A percentile compares a stretch with the other conserved stretches of the same genome.
Evolutionary conservation across 1,140 invertebrate species (phyloP).

Genomic region (Nomia melanderi): DNA sequence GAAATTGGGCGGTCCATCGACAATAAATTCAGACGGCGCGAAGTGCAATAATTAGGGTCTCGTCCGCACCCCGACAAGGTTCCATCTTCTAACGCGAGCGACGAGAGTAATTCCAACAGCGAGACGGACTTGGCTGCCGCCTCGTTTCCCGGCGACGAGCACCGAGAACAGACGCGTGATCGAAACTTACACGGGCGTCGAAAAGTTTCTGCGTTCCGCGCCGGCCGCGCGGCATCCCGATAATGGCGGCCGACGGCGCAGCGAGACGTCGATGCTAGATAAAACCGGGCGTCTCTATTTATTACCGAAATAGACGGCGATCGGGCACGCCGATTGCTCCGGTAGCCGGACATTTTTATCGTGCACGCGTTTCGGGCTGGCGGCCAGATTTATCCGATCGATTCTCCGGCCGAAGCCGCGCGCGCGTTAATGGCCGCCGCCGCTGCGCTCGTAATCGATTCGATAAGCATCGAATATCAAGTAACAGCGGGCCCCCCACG

Average conservation of each 20-base stretch:
- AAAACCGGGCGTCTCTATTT: not conserved
- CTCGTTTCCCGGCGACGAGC: too few species aligned
- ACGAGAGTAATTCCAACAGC: constrained; percentile 33
- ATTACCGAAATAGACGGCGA: not conserved
- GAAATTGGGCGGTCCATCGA: too few species aligned
- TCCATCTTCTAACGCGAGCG: too few species aligned
- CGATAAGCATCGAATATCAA: not conserved
- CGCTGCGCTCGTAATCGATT: constrained; percentile 10
- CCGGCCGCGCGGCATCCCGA: not conserved
- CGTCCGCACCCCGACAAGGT: too few species aligned
- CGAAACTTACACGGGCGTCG: constrained; percentile 7
- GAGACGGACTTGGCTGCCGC: too few species aligned
- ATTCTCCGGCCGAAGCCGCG: constrained; percentile 2
- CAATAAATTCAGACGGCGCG: too few species aligned
- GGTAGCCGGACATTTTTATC: constrained; percentile 8
- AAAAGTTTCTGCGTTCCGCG: not conserved
- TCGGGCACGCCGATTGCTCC: not conserved
- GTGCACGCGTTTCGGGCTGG: constrained; percentile 7
- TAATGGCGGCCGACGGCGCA: not conserved
- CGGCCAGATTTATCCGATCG: constrained; percentile 37
- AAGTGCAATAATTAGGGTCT: too few species aligned
- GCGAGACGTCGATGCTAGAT: too few species aligned
- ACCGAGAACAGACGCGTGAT: constrained; percentile 10
- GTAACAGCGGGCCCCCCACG: too few species aligned
- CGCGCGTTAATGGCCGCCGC: constrained; percentile 4